A percentile compares a stretch with the other conserved stretches of the same genome.
phyloP scores from a whole-genome alignment of 2,113 vertebrate species.

The Eudyptes chrysolophus region DNA sequence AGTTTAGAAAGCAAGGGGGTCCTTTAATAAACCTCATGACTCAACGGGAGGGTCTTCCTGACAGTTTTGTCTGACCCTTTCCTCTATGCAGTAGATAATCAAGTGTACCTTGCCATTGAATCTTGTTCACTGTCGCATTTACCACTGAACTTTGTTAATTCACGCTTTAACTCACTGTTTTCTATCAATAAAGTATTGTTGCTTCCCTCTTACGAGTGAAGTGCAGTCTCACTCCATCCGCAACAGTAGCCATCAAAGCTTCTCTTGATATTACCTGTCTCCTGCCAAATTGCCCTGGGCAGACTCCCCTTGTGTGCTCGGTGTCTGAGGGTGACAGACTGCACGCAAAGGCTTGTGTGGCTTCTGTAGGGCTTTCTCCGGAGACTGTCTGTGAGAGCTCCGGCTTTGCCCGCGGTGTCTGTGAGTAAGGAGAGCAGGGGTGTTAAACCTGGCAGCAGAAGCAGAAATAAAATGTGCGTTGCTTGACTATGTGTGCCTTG shows the following conservation, averaged over 20 bases:
- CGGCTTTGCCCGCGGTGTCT: rapidly evolving
- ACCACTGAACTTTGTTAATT: too few relatives aligned
- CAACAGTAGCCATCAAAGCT: neutral
- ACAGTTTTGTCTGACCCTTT: too few relatives aligned
- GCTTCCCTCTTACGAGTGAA: too few relatives aligned
- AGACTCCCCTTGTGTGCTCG: rapidly evolving
- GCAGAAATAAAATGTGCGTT: neutral
- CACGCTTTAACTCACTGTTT: too few relatives aligned
- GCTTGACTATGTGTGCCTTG: neutral
- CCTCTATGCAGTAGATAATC: too few relatives aligned
- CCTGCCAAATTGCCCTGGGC: neutral
- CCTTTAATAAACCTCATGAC: too few relatives aligned
- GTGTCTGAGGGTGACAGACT: neutral
- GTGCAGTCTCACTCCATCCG: too few relatives aligned
- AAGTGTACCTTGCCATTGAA: too few relatives aligned
- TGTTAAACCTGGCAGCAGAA: neutral
- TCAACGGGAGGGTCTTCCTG: too few relatives aligned
- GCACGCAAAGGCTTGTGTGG: neutral
- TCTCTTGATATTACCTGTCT: neutral
- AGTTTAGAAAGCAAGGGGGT: too few relatives aligned
- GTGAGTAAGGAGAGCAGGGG: neutral
- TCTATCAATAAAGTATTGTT: too few relatives aligned
- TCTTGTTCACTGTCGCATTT: too few relatives aligned
- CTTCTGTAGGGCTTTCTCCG: neutral
- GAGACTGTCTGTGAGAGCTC: neutral